phyloP scores from a whole-genome alignment of 2,888 invertebrate genomes.

The Philonicus albiceps region DNA sequence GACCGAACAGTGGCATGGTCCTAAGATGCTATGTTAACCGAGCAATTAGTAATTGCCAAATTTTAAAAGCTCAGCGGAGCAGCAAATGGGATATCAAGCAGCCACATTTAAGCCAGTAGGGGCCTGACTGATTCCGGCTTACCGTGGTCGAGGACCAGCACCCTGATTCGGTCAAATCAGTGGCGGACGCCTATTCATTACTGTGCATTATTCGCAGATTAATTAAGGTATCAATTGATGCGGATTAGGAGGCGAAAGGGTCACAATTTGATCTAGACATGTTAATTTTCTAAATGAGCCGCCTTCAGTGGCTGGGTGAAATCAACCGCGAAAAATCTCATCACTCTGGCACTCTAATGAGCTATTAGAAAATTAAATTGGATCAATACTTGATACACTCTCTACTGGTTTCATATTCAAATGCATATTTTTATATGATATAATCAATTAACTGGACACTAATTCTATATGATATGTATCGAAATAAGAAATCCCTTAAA shows the following conservation, averaged over 20 bases:
- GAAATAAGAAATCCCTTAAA: no score
- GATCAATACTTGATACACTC: background rate
- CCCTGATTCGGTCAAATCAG: constrained; percentile 25
- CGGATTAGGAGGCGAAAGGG: constrained; percentile 30
- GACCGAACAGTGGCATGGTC: background rate
- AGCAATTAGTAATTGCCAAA: constrained; percentile 46
- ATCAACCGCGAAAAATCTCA: background rate
- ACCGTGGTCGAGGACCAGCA: background rate
- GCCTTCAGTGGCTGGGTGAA: background rate
- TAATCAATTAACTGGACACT: background rate
- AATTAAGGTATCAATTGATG: constrained; percentile 44
- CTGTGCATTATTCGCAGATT: constrained; percentile 43
- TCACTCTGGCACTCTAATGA: background rate
- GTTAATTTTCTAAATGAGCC: background rate
- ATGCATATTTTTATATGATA: background rate
- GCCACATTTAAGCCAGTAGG: constrained; percentile 31
- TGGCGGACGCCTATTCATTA: constrained; percentile 21
- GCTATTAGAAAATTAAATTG: background rate
- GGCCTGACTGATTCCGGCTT: constrained; percentile 36
- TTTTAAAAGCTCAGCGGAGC: constrained; percentile 45
- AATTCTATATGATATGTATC: no score
- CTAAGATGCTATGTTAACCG: background rate
- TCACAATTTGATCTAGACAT: background rate
- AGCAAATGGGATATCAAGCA: constrained; percentile 42
- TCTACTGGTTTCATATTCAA: background rate